These are phyloP conservation scores for Notothenia coriiceps DNA, from an alignment of 2,113 vertebrate species.

Conservation along the genomic window DNA sequence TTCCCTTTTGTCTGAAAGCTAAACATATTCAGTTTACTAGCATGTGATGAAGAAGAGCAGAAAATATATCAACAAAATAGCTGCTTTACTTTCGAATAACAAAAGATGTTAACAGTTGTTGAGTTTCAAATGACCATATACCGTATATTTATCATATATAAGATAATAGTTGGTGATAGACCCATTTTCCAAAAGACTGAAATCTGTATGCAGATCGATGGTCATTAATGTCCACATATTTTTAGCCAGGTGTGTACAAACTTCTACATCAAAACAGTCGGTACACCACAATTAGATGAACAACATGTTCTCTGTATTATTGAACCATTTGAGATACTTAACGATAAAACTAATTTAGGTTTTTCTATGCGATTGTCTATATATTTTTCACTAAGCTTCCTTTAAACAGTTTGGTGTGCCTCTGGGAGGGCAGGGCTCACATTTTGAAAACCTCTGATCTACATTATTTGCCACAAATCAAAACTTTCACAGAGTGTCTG, in stretches of 20 bases:
- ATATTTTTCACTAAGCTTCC: too few relatives aligned
- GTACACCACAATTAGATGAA: conserved; percentile 6
- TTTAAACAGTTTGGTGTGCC: too few relatives aligned
- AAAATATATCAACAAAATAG: not conserved
- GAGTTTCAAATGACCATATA: not conserved
- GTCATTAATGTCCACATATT: conserved; percentile 15
- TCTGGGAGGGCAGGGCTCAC: too few relatives aligned
- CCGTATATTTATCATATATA: not conserved
- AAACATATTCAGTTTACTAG: not conserved
- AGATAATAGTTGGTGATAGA: not conserved
- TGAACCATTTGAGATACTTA: not conserved
- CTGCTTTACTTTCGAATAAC: not conserved
- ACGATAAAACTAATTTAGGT: not conserved
- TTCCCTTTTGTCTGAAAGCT: not conserved
- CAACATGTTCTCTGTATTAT: not conserved
- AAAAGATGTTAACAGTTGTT: not conserved
- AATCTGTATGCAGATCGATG: not conserved
- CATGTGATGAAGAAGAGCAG: not conserved
- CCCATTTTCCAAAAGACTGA: not conserved
- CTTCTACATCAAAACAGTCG: not conserved
- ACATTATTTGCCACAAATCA: conserved; percentile 9
- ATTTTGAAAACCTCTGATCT: too few relatives aligned
- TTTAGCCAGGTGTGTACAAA: conserved; percentile 14
- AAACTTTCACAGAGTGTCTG: conserved; percentile 14
- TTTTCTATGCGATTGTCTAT: too few relatives aligned